These are phyloP conservation scores for Ciconia stormi DNA, from an alignment of 2,113 vertebrate species.

Conservation along the genomic window DNA sequence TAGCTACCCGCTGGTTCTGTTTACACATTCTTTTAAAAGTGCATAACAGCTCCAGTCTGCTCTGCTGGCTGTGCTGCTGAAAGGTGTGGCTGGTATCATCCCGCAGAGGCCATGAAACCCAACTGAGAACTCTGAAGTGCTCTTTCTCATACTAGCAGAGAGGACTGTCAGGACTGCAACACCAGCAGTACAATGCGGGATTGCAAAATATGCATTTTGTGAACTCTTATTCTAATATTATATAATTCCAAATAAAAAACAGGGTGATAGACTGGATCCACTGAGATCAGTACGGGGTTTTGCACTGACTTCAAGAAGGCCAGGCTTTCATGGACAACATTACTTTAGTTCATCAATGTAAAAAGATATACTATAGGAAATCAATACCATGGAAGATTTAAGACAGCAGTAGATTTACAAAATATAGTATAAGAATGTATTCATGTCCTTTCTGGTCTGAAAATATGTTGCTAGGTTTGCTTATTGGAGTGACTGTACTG, in stretches of 20 bases:
- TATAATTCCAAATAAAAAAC: neutral
- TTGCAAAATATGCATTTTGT: fast-evolving
- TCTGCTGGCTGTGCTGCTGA: neutral
- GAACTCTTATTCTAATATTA: neutral
- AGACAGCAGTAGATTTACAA: neutral
- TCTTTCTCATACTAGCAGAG: neutral
- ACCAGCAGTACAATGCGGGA: neutral
- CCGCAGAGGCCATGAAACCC: neutral
- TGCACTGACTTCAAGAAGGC: neutral
- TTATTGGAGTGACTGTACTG: neutral
- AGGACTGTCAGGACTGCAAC: neutral
- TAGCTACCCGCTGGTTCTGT: conserved; percentile 29
- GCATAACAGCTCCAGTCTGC: neutral
- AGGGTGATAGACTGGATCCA: neutral
- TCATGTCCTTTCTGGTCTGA: neutral
- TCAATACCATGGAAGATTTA: neutral
- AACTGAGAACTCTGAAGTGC: neutral
- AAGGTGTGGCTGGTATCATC: neutral
- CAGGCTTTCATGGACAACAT: neutral
- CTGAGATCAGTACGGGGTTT: neutral
- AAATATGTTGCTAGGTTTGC: neutral
- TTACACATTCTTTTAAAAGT: conserved; percentile 25
- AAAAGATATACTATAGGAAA: neutral
- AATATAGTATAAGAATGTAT: neutral
- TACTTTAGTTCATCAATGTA: neutral